Evolutionary conservation across 2,797 vertebrate species (phyloP), one percentile per base, ranked within the genome.

Genomic region (Meda fulgida): DNA sequence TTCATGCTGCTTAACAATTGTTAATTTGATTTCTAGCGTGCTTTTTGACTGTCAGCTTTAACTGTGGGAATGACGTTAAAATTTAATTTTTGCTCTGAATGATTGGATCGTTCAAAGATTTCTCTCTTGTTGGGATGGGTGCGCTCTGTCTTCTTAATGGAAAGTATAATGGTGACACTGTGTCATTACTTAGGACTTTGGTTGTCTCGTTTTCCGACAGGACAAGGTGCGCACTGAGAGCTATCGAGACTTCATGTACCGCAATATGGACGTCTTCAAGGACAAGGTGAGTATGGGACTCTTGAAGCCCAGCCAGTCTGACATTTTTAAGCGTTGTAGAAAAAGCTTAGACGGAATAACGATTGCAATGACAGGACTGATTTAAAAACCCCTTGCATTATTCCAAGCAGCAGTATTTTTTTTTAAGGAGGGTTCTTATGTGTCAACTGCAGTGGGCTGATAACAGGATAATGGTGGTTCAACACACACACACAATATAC

Each of bases 141-240:
- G 58, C 43, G 11, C 72, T 89, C 81, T 72, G 66, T 89, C 86
- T 85, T 87, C 75, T 81, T 87, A 88, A 90, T 87, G 60, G 78
- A 84, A 88, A 87, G 86, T 31, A 66, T 76, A 84, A 82, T 84
- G 29, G 67, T 86, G 78, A 86, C 81, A 63, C 80, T 16, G 60
- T 51, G 78, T 86, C 76, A 86, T 87, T 81, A 84, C 60, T 77
- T 34, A 71, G 66, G 66, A 81, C 66, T 67, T 76, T 63, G 65
- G n/a, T 71, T 38, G 19, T 79, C 46, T 58, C 55, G 8, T 89
- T 48, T 90, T 38, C 87, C 63, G 51, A 29, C 90, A 99, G 98
- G 98, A 99, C 89, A 96, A 94, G 93, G 96, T 99, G n/a, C 96
- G 98, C 65, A 99, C 97, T 0, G 97, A 98, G 93, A 97, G 96